Evolutionary conservation across 2,113 vertebrate genomes (phyloP), one percentile per base, ranked within the genome.

Genomic region (Heliornis fulica): DNA sequence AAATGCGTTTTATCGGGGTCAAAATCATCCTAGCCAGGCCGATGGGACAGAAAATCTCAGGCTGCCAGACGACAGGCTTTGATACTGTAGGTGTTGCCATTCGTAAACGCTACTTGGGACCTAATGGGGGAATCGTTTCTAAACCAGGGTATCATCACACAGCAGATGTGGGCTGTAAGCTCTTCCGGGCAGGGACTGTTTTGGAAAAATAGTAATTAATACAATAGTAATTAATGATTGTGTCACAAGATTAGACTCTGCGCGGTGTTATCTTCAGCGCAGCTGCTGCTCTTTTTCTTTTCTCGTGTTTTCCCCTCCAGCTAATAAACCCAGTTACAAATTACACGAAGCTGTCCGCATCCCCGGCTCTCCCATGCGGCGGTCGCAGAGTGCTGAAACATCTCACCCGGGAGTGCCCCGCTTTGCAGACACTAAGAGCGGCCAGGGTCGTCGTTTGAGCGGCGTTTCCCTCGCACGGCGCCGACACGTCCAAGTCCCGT

Each of bases 171-270:
- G 90, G 92, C 53, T 95, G 86, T 46, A 82, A 93, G 80, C 92
- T 94, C 83, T 91, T 90, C 81, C 90, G 89, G 93, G 76, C 80
- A 70, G 85, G 71, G 79, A 64, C 57, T 88, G 87, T 50, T 96
- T 90, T 45, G 85, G 48, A 93, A 91, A 95, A 96, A 93, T 63
- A 92, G 89, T 90, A 90, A 96, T 96, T 96, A 96, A 95, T 93
- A 90, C 93, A 92, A 88, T 78, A 90, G 85, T 93, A 95, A 96
- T 94, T 93, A 96, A 96, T 59, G 96, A 95, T 95, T 91, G 91
- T 96, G 93, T 94, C 95, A 94, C 83, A 68, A 94, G 93, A 97
- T 94, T 83, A 95, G 91, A 13, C 68, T 80, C 45, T 4, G 41
- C 34, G 71, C 86, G n/a, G 83, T 48, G 83, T 91, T 96, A 94